These are phyloP conservation scores for Thunnus maccoyii DNA, from an alignment of 2,113 vertebrate genomes.

Conservation along the genomic window DNA sequence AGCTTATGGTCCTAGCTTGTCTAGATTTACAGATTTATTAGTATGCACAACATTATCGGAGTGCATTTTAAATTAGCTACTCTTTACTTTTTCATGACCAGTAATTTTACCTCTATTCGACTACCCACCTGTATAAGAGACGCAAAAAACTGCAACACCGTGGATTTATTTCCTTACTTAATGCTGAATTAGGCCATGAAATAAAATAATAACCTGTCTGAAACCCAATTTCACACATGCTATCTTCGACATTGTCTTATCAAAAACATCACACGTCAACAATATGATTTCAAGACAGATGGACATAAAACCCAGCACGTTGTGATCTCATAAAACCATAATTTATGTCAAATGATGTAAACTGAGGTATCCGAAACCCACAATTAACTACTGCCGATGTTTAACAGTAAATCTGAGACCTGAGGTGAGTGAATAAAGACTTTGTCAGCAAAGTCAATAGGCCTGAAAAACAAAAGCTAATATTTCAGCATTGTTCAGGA, in stretches of 20 bases:
- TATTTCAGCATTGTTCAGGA: constrained; percentile 75
- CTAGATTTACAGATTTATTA: constrained; percentile 24
- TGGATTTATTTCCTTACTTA: constrained; percentile 28
- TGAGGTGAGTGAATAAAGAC: constrained; percentile 63
- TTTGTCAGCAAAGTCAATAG: constrained; percentile 70
- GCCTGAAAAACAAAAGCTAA: constrained; percentile 73
- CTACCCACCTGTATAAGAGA: not conserved
- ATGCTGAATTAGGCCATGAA: not conserved
- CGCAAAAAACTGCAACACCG: not conserved
- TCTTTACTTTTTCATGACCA: constrained; percentile 8
- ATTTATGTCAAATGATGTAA: constrained; percentile 27
- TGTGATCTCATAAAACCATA: constrained; percentile 40
- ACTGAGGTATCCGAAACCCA: constrained; percentile 35
- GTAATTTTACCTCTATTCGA: not conserved
- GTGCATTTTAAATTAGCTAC: not conserved
- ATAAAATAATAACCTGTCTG: constrained; percentile 22
- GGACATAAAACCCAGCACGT: constrained; percentile 30
- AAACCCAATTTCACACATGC: constrained; percentile 9
- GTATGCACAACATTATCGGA: not conserved
- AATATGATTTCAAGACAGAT: constrained; percentile 38
- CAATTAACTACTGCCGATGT: constrained; percentile 29
- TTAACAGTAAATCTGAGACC: constrained; percentile 47
- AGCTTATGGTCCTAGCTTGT: not conserved
- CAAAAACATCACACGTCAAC: not conserved
- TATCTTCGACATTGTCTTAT: constrained; percentile 14